Base-by-base conservation (phyloP, 2,888 invertebrate genomes). In the Smittia aterrima region DNA sequence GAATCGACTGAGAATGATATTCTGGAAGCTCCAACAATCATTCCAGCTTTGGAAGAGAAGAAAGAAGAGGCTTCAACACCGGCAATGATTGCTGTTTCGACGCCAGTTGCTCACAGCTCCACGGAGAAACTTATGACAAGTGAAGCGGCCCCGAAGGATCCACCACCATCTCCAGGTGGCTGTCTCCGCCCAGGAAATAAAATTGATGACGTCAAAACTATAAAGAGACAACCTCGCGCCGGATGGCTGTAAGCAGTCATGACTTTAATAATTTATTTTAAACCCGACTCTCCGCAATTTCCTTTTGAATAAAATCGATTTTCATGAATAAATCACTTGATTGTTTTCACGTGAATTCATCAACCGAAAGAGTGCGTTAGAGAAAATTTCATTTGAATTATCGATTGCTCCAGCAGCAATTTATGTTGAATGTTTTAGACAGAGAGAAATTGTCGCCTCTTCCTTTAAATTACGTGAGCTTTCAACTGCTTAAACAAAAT, bases 151-250 rank as follows among this genome's bases (percentile, higher is more conserved):
- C 38, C 75, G 38, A 75, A 66, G 47, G 22, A 54, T 1, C 68
- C 68, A 18, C 73, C 75, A n/a, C 80, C 82, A 0, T 76, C 84
- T 0, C 83, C 85, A 0, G 85, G 85, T 0, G 82, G 82, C 53
- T 83, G 84, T 0, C 80, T 85, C 0, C 80, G 83, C 40, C 80
- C 84, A 0, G 79, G 77, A 0, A 82, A 84, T 78, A 85, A 85
- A 76, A 80, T 87, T 4, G 85, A 85, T 1, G 87, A 87, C 7
- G 83, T 86, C 54, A 86, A 84, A 75, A 85, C 85, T 0, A 84
- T 85, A 76, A 87, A 85, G 78, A 79, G 86, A 75, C 87, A 87
- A 76, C 87, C 85, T 0, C 87, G 86, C 80, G 86, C 85, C 74
- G 88, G 88, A 13, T 89, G 89, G 88, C 82, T 89, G 24, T 88